phyloP scores from a whole-genome alignment of 1,140 invertebrate genomes.

The Contarinia nasturtii region DNA sequence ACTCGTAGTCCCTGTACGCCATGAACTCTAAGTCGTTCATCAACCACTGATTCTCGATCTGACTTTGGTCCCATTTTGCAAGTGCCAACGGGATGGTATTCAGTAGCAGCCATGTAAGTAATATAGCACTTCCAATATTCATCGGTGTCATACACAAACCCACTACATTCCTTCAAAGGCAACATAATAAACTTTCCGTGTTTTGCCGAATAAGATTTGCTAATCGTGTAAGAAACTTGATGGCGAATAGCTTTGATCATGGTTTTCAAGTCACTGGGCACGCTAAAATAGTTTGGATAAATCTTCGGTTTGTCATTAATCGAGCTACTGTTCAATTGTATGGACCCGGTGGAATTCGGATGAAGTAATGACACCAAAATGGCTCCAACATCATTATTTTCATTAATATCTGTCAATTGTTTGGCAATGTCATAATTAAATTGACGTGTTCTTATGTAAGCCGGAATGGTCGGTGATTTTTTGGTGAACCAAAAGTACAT shows the following conservation, averaged over 20 bases:
- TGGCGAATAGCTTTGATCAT: constrained; percentile 69
- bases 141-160: constrained; percentile 8
- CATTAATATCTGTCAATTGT: constrained; percentile 61
- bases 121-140: constrained; percentile 26
- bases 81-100: constrained; percentile 31
- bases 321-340: constrained; percentile 54
- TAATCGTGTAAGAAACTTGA: constrained; percentile 56
- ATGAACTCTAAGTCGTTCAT: constrained; percentile 28
- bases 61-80: constrained; percentile 37
- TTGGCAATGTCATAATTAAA: constrained; percentile 62
- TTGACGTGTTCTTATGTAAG: constrained; percentile 53
- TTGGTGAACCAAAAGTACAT: constrained; percentile 66
- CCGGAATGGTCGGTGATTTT: constrained; percentile 57
- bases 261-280: constrained; percentile 52
- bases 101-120: constrained; percentile 25
- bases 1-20: constrained; percentile 41
- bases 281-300: constrained; percentile 76
- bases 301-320: constrained; percentile 67
- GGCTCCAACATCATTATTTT: constrained; percentile 60
- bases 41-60: constrained; percentile 34
- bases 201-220: constrained; percentile 58
- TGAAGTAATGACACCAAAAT: constrained; percentile 59
- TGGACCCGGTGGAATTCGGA: constrained; percentile 62
- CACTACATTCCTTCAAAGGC: constrained; percentile 36
- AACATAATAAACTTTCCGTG: constrained; percentile 56